A percentile compares a stretch with the other conserved stretches of the same genome.
These are phyloP conservation scores for Coryphaenoides rupestris DNA, from an alignment of 2,113 vertebrate species.

Conservation along the genomic window DNA sequence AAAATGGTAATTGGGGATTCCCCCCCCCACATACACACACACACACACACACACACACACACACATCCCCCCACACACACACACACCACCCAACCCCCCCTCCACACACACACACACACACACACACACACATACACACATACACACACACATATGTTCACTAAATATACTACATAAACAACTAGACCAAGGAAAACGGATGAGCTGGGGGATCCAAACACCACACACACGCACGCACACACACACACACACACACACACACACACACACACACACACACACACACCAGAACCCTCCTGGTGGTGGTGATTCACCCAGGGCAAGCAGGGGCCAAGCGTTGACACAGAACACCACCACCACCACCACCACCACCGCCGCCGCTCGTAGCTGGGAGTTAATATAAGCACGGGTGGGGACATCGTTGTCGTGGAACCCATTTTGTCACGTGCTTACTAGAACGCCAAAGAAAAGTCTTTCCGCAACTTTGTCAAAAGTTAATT, in stretches of 20 bases:
- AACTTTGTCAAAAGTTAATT: conserved; percentile 19
- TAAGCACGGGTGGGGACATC: background rate
- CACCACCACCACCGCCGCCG: no score
- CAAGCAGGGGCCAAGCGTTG: background rate
- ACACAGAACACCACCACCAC: background rate
- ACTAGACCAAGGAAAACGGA: no score
- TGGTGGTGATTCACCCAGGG: background rate
- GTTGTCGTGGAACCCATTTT: conserved; percentile 6
- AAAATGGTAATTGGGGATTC: conserved; percentile 15
- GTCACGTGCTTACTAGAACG: conserved; percentile 14
- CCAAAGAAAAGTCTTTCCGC: conserved; percentile 17
- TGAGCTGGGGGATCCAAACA: background rate
- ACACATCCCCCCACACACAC: no score
- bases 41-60: no score
- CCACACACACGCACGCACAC: conserved; percentile 4
- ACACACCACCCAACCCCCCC: no score
- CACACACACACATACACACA: no score
- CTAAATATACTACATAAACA: no score
- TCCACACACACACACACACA: no score
- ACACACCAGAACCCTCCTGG: background rate
- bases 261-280: conserved; percentile 1
- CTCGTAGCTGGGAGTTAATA: background rate
- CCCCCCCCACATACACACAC: background rate
- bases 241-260: background rate
- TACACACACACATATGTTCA: background rate